Evolutionary conservation across 1,140 invertebrate genomes (phyloP).

Genomic region (Bombus ignitus): DNA sequence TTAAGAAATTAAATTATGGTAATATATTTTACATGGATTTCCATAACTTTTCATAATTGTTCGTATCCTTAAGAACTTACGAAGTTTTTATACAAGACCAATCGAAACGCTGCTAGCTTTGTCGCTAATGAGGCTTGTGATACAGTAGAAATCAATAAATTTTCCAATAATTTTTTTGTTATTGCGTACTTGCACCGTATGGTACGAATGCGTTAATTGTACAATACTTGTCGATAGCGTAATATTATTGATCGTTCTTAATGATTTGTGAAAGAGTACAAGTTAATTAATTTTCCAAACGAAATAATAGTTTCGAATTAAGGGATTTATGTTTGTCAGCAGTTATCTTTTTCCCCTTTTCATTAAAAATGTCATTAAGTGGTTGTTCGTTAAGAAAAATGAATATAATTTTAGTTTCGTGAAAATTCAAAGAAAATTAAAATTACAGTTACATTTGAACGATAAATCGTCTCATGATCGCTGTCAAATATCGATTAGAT

Average conservation of each 20-base stretch:
- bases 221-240: background rate
- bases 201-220: background rate
- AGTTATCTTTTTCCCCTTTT: fast-evolving
- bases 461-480: background rate
- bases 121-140: background rate
- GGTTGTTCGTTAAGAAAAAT: no score
- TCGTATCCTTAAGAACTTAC: background rate
- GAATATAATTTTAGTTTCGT: no score
- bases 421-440: no score
- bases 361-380: no score
- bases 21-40: no score
- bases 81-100: background rate
- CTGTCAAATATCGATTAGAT: background rate
- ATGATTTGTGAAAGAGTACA: background rate
- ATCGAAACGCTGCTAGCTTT: background rate
- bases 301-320: background rate
- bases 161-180: background rate
- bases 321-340: background rate
- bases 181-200: background rate
- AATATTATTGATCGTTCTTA: background rate
- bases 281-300: background rate
- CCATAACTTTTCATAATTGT: no score
- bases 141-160: background rate
- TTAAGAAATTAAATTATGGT: background rate
- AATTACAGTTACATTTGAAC: background rate